phyloP scores from a whole-genome alignment of 2,888 invertebrate genomes.

The Biston betularia region DNA sequence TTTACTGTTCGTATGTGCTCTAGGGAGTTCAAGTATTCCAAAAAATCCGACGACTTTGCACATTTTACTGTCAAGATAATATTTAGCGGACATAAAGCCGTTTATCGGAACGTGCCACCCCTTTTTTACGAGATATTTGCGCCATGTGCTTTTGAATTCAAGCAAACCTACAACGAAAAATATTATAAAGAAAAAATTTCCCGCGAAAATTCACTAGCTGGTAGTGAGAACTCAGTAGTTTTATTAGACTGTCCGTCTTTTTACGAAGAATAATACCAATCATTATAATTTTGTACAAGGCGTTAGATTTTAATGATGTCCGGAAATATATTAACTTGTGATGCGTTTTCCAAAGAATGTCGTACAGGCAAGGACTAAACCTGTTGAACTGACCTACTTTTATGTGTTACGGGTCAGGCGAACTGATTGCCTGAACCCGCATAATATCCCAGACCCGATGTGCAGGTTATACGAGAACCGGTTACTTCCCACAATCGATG shows the following conservation, averaged over 20 bases:
- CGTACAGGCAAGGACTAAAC: constrained; percentile 69
- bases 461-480: constrained; percentile 61
- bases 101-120: constrained; percentile 67
- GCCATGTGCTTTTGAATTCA: constrained; percentile 64
- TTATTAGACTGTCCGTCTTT: too few species aligned
- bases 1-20: constrained; percentile 65
- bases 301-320: background rate
- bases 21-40: constrained; percentile 42
- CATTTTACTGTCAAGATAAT: constrained; percentile 73
- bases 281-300: background rate
- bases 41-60: constrained; percentile 56
- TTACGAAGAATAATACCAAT: too few species aligned
- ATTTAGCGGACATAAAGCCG: constrained; percentile 55
- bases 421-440: constrained; percentile 72
- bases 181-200: constrained; percentile 47
- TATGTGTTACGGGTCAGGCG: constrained; percentile 76
- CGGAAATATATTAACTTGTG: constrained; percentile 26
- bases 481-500: constrained; percentile 71
- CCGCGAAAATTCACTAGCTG: background rate
- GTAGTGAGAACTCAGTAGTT: background rate
- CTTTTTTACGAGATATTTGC: constrained; percentile 72
- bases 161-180: constrained; percentile 57
- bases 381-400: constrained; percentile 69
- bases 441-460: constrained; percentile 71
- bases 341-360: constrained; percentile 59